Conservation (phyloP, 92 coral and sea anemone genomes). For the Palythoa heliodiscus region DNA sequence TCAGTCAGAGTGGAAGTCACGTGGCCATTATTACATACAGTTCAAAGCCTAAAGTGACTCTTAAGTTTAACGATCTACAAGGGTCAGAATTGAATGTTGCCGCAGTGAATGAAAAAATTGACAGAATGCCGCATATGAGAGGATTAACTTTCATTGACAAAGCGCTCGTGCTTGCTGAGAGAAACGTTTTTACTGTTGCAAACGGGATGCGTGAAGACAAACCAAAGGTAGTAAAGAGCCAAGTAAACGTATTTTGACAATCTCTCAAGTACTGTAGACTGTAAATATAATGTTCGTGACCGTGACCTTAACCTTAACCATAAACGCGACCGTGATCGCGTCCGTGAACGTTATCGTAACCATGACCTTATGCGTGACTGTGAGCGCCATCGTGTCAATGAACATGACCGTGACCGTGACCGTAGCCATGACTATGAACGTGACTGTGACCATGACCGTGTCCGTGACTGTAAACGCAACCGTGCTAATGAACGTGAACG, state of each 20-base stretch:
- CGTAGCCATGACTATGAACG: too few relatives aligned
- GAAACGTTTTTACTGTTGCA: constrained; percentile 24
- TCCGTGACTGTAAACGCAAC: too few relatives aligned
- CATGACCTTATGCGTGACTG: too few relatives aligned
- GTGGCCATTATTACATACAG: constrained; percentile 36
- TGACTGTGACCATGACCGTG: too few relatives aligned
- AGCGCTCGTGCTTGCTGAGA: constrained; percentile 16
- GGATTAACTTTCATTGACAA: constrained; percentile 24
- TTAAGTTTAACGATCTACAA: constrained; percentile 3
- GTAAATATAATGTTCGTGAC: too few relatives aligned
- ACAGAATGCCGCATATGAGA: constrained; percentile 30
- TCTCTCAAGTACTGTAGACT: too few relatives aligned
- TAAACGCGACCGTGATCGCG: too few relatives aligned
- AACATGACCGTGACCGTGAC: too few relatives aligned
- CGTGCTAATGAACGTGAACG: too few relatives aligned
- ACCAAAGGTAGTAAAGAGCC: constrained; percentile 1
- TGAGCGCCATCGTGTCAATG: too few relatives aligned
- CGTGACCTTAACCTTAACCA: too few relatives aligned
- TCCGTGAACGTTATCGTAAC: too few relatives aligned
- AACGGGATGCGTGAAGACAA: constrained; percentile 28
- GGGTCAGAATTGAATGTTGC: constrained; percentile 9
- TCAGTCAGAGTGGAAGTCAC: constrained; percentile 7
- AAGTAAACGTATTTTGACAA: not conserved
- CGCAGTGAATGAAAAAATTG: constrained; percentile 19
- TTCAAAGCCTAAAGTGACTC: not conserved